phyloP scores from a whole-genome alignment of 2,797 vertebrate species.

The Hybognathus amarus region DNA sequence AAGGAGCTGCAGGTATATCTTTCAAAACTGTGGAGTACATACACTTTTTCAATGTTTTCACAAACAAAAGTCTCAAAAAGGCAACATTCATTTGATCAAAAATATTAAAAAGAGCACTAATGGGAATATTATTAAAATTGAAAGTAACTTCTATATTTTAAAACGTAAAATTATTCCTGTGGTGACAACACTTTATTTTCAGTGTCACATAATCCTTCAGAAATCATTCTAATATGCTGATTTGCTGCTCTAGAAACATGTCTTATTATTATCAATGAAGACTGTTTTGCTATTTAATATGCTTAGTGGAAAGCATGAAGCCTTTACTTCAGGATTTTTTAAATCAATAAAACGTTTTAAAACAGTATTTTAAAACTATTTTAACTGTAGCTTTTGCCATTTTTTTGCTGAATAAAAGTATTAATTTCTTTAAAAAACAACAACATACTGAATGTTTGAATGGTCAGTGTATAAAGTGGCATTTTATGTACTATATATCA shows the following conservation, averaged over 20 bases:
- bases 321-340: neutral
- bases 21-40: neutral
- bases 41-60: neutral
- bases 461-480: neutral
- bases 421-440: neutral
- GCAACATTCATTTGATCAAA: neutral
- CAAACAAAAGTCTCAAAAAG: too few relatives aligned
- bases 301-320: neutral
- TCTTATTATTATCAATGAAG: neutral
- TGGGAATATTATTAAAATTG: neutral
- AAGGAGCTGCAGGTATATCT: neutral
- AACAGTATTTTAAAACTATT: too few relatives aligned
- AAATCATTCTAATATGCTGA: neutral
- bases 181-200: neutral
- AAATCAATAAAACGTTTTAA: too few relatives aligned
- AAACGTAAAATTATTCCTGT: neutral
- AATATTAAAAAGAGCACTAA: neutral
- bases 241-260: neutral
- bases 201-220: neutral
- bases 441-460: neutral
- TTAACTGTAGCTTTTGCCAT: neutral
- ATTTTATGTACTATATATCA: neutral
- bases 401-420: neutral
- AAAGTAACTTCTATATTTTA: neutral
- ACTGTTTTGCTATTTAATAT: too few relatives aligned